Base-by-base conservation (phyloP, 2,113 vertebrate species). In the Carettochelys insculpta region DNA sequence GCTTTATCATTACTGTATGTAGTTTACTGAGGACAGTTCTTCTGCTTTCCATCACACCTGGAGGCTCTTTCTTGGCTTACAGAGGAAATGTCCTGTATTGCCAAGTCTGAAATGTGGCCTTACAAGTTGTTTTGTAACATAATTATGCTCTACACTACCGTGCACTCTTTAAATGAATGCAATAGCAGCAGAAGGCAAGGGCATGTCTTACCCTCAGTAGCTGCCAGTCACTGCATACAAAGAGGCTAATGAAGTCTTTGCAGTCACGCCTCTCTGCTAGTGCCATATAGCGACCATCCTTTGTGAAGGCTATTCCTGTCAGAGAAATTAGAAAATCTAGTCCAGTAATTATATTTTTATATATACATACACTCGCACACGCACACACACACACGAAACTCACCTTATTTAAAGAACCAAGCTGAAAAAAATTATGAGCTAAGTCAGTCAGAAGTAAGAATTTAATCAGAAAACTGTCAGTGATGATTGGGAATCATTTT, bases 201-300 rank as follows among this genome's bases (percentile, higher is more conserved):
- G 53, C 24, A 2, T 3, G 7, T 73, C 98, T 98, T 86, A 99
- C 99, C 97, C 99, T 97, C 51, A 99, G 97, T n/a, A 99, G 98
- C 97, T 99, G 99, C 99, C 99, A 99, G 97, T 99, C 98, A 0
- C 97, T 98, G 95, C 99, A 99, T 11, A 99, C 99, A 1, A 99
- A 99, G 96, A 99, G 94, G 96, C 99, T 99, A 80, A 99, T 93
- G 48, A 98, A 99, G 94, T 99, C 99, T 95, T 98, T 99, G 97
- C 99, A 99, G 98, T 99, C 99, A 0, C 99, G 98, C 3, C 99
- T 97, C 91, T 99, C 99, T 1, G 98, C 99, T 94, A 99, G 93
- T 1, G 99, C 99, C 99, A 99, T 97, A 80, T 99, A 99, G 87
- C 97, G 98, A 20, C 99, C 99, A 0, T 99, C 99, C 94, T 96